Evolutionary conservation across 2,888 invertebrate species (phyloP), one percentile per base, ranked within the genome.

Genomic region (Syritta pipiens): DNA sequence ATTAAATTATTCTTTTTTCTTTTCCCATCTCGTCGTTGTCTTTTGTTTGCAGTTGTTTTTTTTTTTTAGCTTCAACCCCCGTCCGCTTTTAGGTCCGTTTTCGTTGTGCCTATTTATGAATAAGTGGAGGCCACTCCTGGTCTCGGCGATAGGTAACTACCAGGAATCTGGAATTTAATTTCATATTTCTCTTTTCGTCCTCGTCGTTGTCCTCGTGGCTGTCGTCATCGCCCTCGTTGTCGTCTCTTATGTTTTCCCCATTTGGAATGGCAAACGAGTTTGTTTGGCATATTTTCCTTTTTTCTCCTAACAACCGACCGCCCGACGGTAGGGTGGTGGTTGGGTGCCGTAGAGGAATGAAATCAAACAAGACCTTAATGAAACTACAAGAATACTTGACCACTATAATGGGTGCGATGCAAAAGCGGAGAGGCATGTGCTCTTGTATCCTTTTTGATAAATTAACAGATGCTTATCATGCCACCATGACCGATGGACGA

Each of bases 401-500:
- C 77, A 74, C 60, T 42, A 53, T 37, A 35, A 59, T 32, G 53
- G 24, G 22, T 7, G 24, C 7, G 12, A 37, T 53, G 60, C 40
- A 22, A 51, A 20, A 55, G 32, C 3, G 32, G 20, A 40, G 14
- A 35, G 12, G 42, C 1, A 37, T 14, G 20, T 62, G 30, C 49
- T 37, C 28, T 14, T 40, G 60, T 60, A 55, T 79, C 67, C 67
- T 30, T 60, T 72, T 74, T 79, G 79, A 79, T 79, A 79, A 79
- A 74, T 74, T 74, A 79, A 79, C 79, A 68, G 74, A 74, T 79
- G 44, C 60, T 74, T 79, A 79, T 79, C 79, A 19, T 68, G 9
- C 28, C 60, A 32, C 24, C 49, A 17, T 24, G 44, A 40, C 32
- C 46, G 48, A 62, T 53, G 46, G 14, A 40, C 20, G n/a, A 48